Evolutionary conservation across 2,888 invertebrate genomes (phyloP).

Genomic region (Drosophila mimetica): DNA sequence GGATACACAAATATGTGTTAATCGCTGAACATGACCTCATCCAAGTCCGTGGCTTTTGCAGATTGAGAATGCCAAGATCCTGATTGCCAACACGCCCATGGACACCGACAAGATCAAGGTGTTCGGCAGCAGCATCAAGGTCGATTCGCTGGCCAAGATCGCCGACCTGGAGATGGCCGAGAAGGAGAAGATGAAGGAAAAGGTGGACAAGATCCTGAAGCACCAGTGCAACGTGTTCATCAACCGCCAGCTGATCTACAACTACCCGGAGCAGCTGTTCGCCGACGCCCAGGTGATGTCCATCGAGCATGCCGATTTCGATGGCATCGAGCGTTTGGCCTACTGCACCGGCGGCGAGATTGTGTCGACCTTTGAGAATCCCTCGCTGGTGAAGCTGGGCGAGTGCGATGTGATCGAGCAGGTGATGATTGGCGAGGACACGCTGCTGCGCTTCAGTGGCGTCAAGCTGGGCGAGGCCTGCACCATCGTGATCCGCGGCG

Average conservation of each 20-base stretch:
- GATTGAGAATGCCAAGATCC: conserved; percentile 97
- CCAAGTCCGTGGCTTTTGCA: conserved; percentile 18
- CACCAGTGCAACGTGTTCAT: conserved; percentile 99
- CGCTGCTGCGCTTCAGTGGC: conserved; percentile 96
- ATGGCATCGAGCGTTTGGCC: conserved; percentile 98
- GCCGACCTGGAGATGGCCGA: conserved; percentile 99
- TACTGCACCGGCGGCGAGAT: conserved; percentile 99
- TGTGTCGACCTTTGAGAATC: conserved; percentile 98
- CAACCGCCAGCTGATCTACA: conserved; percentile 99
- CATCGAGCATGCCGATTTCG: conserved; percentile 99
- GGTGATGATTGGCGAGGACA: conserved; percentile 98
- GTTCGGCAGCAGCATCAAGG: conserved; percentile 97
- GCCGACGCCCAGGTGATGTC: conserved; percentile 99
- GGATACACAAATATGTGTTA: too few relatives aligned
- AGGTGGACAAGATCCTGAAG: conserved; percentile 97
- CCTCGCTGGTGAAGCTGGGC: conserved; percentile 95
- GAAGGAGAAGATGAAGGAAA: conserved; percentile 99
- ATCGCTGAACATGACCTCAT: background rate
- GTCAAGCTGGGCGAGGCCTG: conserved; percentile 98
- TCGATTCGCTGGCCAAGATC: conserved; percentile 96
- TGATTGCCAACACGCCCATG: conserved; percentile 99
- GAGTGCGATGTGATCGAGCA: conserved; percentile 98
- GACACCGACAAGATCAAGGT: conserved; percentile 99
- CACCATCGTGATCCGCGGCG: conserved; percentile 97
- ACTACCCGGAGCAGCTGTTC: conserved; percentile 99